Base-by-base conservation (phyloP, 2,797 vertebrate genomes). In the Gymnodraco acuticeps region DNA sequence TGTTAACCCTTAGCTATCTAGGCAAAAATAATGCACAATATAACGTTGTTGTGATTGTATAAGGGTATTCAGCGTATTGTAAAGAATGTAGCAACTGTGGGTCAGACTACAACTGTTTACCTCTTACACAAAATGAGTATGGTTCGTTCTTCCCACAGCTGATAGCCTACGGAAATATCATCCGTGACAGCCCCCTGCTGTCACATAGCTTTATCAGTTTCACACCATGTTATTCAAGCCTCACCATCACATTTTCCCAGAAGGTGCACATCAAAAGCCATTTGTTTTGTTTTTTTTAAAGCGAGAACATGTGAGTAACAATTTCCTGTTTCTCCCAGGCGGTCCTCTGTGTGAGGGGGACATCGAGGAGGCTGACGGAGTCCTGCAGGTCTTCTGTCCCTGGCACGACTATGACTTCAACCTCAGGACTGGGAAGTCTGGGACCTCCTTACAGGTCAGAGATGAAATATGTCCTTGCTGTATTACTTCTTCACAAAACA, bases 321-420 rank as follows among this genome's bases (percentile, higher is more conserved):
- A n/a, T 77, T 59, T 76, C 46, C 64, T 63, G 61, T 81, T 38
- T 38, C 23, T 61, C 68, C 19, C 80, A 95, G 95, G 95, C 8
- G 94, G 95, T 58, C 94, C 94, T 10, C 88, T 95, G 58, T 95
- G 94, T 79, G 92, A 95, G 27, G 95, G 95, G 65, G 95, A 95
- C 86, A 95, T 95, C 0, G 95, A 95, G 84, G 94, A 95, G 52
- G 89, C 93, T 1, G 87, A 93, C 38, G 94, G 92, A 4, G 83
- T 93, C 77, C 88, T 95, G 71, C 87, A 89, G 83, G 94, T 95
- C 56, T 93, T 95, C 86, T 95, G 95, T 61, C 95, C 94, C 46
- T 95, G 95, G 95, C 95, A 95, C 14, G 94, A 95, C 71, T 95
- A 95, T 60, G 79, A 94, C 79, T 95, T 95, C 84, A 87, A 95